Evolutionary conservation across 1,140 invertebrate species (phyloP), one percentile per base, ranked within the genome.

Genomic region (Drosophila orosa): DNA sequence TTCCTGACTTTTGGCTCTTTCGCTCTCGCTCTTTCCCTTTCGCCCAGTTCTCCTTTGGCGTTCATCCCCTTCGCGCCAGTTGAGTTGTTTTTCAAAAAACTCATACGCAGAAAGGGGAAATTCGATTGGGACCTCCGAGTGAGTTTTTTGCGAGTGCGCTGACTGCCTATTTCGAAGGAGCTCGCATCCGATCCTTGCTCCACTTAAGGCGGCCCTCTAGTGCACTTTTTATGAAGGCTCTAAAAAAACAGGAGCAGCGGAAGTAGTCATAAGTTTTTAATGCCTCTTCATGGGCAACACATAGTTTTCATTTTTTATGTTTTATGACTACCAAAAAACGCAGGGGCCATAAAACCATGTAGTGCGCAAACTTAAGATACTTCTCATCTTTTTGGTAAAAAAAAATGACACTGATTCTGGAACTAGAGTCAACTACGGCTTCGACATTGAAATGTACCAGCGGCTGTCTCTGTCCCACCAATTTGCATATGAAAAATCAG

Each of bases 401-500:
- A 67, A 15, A 74, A 75, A 22, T n/a, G 50, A 12, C 27, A 15
- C 17, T 39, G 24, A 29, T 59, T 63, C 19, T 39, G 45, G 37
- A 54, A 69, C 27, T 44, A n/a, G n/a, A 54, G 39, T 39, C 12
- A 4, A 44, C 22, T 42, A 42, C 25, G 40, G 17, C 40, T 54
- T 22, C 35, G 10, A 45, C 37, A 40, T 59, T 63, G 39, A 47
- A 52, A 35, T 25, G 25, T 58, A n/a, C 25, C 22, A 40, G 19
- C 29, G 37, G 59, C 62, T 25, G 39, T 69, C 81, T 68, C 66
- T n/a, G 27, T 78, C 78, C 27, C 74, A 58, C 68, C 45, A 66
- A 82, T 86, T 86, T 87, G 83, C 82, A 86, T 86, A 80, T 29
- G 67, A 45, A 69, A 71, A 77, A 69, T 74, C 47, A 68, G 69